These are phyloP conservation scores for Standfussiana lucernea DNA, from an alignment of 2,888 invertebrate species.

Conservation along the genomic window DNA sequence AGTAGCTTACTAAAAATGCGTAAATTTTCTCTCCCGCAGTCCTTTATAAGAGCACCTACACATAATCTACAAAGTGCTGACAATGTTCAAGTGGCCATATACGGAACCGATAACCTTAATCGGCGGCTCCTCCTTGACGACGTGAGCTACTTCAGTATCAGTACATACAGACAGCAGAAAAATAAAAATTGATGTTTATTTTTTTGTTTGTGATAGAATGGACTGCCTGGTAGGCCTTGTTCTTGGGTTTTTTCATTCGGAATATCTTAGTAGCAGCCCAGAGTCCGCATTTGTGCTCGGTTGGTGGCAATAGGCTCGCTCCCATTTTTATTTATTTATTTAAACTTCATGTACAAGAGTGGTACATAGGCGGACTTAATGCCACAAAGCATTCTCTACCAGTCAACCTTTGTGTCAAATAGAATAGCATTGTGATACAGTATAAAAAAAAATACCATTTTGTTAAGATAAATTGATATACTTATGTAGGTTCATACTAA, in stretches of 20 bases:
- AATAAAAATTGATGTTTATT: not conserved
- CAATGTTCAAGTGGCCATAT: slow-evolving; percentile 67
- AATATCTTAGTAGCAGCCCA: not conserved
- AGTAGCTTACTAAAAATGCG: slow-evolving; percentile 21
- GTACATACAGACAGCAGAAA: slow-evolving; percentile 40
- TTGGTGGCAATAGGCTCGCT: not conserved
- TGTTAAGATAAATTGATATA: too few relatives aligned
- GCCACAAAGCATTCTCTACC: too few relatives aligned
- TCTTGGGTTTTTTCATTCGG: not conserved
- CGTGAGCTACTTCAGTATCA: slow-evolving; percentile 46
- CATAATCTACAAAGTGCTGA: slow-evolving; percentile 63
- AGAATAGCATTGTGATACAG: too few relatives aligned
- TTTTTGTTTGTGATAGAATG: not conserved
- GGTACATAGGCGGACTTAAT: too few relatives aligned
- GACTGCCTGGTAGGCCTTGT: not conserved
- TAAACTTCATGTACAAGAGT: too few relatives aligned
- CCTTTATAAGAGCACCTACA: slow-evolving; percentile 40
- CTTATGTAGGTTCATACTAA: too few relatives aligned
- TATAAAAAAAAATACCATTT: too few relatives aligned
- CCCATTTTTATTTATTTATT: too few relatives aligned
- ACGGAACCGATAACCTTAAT: slow-evolving; percentile 71
- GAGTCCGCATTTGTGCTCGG: not conserved
- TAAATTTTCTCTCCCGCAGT: slow-evolving; percentile 25
- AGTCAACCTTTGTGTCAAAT: too few relatives aligned
- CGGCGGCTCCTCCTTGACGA: slow-evolving; percentile 61